Conservation (phyloP, 2,113 vertebrate species). For the Donacobius atricapilla region DNA sequence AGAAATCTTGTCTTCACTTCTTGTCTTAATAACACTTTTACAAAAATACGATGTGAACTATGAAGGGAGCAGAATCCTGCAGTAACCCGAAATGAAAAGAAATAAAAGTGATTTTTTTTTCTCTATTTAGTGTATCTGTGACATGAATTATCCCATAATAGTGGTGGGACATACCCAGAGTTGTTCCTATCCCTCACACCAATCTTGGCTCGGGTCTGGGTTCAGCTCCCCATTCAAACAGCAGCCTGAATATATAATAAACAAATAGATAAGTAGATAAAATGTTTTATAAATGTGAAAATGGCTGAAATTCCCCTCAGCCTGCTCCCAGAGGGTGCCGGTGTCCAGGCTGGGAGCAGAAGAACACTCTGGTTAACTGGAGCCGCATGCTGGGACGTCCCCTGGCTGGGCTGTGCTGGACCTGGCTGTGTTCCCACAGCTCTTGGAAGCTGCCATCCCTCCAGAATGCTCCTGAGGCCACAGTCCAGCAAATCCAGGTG, state of each 20-base stretch:
- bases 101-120: background rate
- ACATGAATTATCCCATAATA: rapidly evolving
- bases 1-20: background rate
- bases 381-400: background rate
- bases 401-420: background rate
- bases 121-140: background rate
- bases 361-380: rapidly evolving
- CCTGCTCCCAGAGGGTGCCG: background rate
- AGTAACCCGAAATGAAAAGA: background rate
- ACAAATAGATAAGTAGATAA: background rate
- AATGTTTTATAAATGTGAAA: background rate
- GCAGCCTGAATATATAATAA: background rate
- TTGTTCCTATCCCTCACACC: rapidly evolving
- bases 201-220: background rate
- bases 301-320: background rate
- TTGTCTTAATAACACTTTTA: background rate
- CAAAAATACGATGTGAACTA: background rate
- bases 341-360: background rate
- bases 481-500: background rate
- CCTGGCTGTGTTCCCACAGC: background rate
- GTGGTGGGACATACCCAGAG: background rate
- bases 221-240: background rate
- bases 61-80: background rate
- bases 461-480: background rate
- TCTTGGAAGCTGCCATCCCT: background rate